Base-by-base conservation (phyloP, 2,797 vertebrate genomes). In the Arremon aurantiirostris region DNA sequence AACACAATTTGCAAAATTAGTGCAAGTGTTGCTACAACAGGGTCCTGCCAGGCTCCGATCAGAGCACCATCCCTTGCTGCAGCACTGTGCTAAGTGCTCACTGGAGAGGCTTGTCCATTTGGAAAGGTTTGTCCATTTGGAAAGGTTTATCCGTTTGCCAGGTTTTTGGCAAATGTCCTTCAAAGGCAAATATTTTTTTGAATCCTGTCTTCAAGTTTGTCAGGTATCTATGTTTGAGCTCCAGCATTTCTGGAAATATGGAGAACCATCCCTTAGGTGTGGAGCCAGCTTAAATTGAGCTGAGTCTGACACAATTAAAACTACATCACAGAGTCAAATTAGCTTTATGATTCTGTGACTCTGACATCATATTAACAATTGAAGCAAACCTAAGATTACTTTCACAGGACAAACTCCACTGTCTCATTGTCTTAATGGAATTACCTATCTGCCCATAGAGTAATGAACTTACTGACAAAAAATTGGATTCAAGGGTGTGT, bases 11-110 rank as follows among this genome's bases (percentile, higher is more conserved):
- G 12, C 2, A 4, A 49, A 73, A 30, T 85, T 59, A 70, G 7
- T 1, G 0, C 14, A 77, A 79, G 61, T 61, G 32, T 42, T 0
- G 0, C 50, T 53, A 18, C 21, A 61, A 6, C 2, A 30, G 30
- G 6, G 16, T 77, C 66, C 44, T 50, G 39, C n/a, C 22, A 75
- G 42, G 9, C 12, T 75, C 59, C 16, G 39, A 13, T 41, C 50
- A 73, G 76, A 61, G 19, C 32, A 53, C 14, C 4, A 20, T 16
- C 13, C 44, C n/a, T 65, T 63, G 21, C 37, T 56, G 35, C 20
- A 59, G 9, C 27, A 16, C 21, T 44, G 13, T 27, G 10, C 3
- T 56, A 27, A 34, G 7, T 16, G 35, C 59, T 41, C 57, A 23
- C 26, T 19, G 20, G 26, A 8, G 20, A 32, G 7, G 3, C 8